Conservation (phyloP, 2,113 vertebrate genomes). For the Saccopteryx bilineata region DNA sequence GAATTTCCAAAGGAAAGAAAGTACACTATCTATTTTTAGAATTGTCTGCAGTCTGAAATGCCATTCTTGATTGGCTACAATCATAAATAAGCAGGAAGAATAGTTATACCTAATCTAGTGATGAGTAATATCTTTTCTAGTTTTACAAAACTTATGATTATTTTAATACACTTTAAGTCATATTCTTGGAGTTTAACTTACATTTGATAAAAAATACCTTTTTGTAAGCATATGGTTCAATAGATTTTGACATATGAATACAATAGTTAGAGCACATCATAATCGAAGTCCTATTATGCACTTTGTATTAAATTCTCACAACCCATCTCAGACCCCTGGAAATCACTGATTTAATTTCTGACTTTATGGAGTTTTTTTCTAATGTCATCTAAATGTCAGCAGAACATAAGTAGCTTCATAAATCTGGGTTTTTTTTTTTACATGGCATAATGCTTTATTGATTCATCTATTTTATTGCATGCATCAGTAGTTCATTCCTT, state of each 20-base stretch:
- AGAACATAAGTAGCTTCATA: not conserved
- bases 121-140: not conserved
- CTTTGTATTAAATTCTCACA: not conserved
- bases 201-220: not conserved
- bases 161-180: constrained; percentile 13
- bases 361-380: not conserved
- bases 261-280: not conserved
- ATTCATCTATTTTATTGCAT: not conserved
- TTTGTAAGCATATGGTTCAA: not conserved
- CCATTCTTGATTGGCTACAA: not conserved
- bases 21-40: not conserved
- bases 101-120: not conserved
- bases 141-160: not conserved
- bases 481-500: not conserved
- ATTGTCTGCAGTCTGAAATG: not conserved
- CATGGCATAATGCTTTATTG: not conserved
- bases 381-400: not conserved
- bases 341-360: not conserved
- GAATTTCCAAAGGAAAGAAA: not conserved
- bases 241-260: not conserved
- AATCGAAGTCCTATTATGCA: not conserved
- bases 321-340: not conserved
- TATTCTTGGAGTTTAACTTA: not conserved
- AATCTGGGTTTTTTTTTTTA: constrained; percentile 5
- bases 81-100: not conserved